Base-by-base conservation (phyloP, 2,888 invertebrate genomes). In the Atrina japonica region DNA sequence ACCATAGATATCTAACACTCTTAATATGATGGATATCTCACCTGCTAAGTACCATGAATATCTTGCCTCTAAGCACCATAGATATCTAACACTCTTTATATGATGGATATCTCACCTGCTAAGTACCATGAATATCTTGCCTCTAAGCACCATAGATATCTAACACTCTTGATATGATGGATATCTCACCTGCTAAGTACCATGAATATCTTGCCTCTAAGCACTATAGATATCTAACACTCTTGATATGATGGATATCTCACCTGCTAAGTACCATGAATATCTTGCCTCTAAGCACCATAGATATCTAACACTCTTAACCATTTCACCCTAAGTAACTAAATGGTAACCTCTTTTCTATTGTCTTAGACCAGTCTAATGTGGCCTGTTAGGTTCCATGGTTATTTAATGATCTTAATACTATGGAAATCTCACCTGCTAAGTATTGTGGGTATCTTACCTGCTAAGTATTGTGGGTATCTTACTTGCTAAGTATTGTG, bases 381-480 rank as follows among this genome's bases (percentile, higher is more conserved):
- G n/a, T n/a, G n/a, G n/a, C n/a, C n/a, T n/a, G n/a, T n/a, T n/a
- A n/a, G n/a, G n/a, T n/a, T n/a, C n/a, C n/a, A n/a, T n/a, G n/a
- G n/a, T n/a, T n/a, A n/a, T n/a, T n/a, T n/a, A n/a, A n/a, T n/a
- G n/a, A n/a, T n/a, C n/a, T n/a, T n/a, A n/a, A n/a, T n/a, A n/a
- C n/a, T n/a, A n/a, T n/a, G n/a, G n/a, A n/a, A n/a, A n/a, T n/a
- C n/a, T 47, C 16, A 47, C 47, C 47, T 47, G 5, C 21, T n/a
- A 47, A 21, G 21, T 47, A 47, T 16, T 47, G 47, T 47, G 47
- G 47, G 16, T 47, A 47, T 47, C n/a, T 47, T 47, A 47, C 47
- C 47, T 47, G 47, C 21, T n/a, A 47, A 21, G 21, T 47, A 47
- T 16, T 47, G 47, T 47, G 47, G 47, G 16, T 47, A 47, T 47